Base-by-base conservation (phyloP, 1,140 invertebrate genomes). In the Drosophila takahashii region DNA sequence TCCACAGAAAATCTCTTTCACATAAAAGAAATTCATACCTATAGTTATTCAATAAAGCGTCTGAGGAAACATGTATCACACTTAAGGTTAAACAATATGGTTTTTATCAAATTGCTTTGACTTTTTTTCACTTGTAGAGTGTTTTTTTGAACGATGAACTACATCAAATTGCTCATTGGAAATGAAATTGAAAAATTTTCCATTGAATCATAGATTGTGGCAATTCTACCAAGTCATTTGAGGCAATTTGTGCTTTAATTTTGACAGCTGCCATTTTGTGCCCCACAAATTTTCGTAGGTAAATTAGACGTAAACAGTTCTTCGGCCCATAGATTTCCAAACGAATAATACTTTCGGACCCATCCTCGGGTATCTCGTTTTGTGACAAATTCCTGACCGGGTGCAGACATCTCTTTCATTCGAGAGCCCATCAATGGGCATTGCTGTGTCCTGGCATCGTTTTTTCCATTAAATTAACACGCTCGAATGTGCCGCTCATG, bases 381-480 rank as follows among this genome's bases (percentile, higher is more conserved):
- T 27, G 48, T 70, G 66, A 70, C 62, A 70, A 70, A 70, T 70
- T 69, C 50, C 62, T 70, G 64, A 47, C 66, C 51, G 47, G 65
- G 51, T 64, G 51, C 65, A 71, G 67, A 71, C 67, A 71, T 70
- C 48, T 67, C 69, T 70, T 70, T 69, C 67, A 56, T 71, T 48
- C 15, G 65, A 47, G 66, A 39, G 41, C 45, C 67, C 67, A 71
- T 71, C 67, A 71, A 71, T 71, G 67, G 41, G 32, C 36, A 65
- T 51, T 42, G 64, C 64, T 67, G 36, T 65, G 42, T 57, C 51
- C 67, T 70, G 67, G 51, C 72, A 76, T 75, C 71, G 70, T 75
- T 75, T 84, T 84, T 84, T 84, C 81, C 81, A 85, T 85, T 85
- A 85, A 85, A 85, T 85, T 85, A 87, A 85, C 81, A 85, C 81